Evolutionary conservation across 2,113 vertebrate species (phyloP), one percentile per base, ranked within the genome.

Genomic region (Edolisoma coerulescens): DNA sequence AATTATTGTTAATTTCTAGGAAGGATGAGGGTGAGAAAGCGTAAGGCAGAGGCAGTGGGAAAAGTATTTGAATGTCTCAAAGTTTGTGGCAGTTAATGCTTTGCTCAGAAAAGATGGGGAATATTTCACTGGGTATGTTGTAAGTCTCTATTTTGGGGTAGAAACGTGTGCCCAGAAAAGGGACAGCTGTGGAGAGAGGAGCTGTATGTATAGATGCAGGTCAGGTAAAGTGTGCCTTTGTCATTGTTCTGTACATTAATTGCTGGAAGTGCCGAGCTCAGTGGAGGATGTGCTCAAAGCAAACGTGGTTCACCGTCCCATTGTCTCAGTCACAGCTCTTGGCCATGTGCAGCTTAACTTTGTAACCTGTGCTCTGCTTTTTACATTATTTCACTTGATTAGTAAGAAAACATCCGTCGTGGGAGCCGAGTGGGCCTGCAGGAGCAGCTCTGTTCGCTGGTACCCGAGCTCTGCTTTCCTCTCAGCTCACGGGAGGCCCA

Each of bases 261-360:
- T 75, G 61, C 81, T 68, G 93, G 88, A 95, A 97, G 78, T 97
- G 88, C 60, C 76, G 53, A 71, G 79, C 80, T 74, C 59, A 33
- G 50, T 19, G 89, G 76, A 95, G 97, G 89, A 84, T 93, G 75
- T 96, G 85, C 89, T 84, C 80, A 59, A 35, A 90, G 90, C 96
- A 95, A 50, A 69, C 11, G 5, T 41, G 35, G 54, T 44, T 93
- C 84, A 75, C 76, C 8, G 0, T 89, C 87, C 95, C 88, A 95
- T 97, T 97, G 97, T 97, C 84, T 89, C 47, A 17, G 65, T 16
- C 76, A 39, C 41, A 12, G 75, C 89, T 87, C 50, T 44, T 80
- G 21, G 87, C 91, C n/a, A 11, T 1, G 37, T 90, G 89, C 90
- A 47, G 71, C 80, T 90, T 65, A 69, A 93, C 90, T 95, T 91